Evolutionary conservation across 2,888 invertebrate species (phyloP).

Genomic region (Thera obeliscata): DNA sequence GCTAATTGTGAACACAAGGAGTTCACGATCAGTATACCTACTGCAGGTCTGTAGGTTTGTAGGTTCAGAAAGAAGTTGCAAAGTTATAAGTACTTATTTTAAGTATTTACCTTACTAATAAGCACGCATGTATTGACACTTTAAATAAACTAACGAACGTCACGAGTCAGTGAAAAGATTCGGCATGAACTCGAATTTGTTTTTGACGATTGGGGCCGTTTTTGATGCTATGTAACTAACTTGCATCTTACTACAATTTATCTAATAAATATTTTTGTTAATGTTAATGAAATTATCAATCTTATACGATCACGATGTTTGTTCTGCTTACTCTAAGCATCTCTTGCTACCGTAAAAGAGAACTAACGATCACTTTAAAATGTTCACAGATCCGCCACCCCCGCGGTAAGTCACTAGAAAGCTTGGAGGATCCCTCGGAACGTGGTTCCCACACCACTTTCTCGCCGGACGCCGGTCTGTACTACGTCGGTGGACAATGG

Average conservation of each 20-base stretch:
- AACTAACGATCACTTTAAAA: slow-evolving; percentile 30
- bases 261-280: slow-evolving; percentile 17
- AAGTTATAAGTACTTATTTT: slow-evolving; percentile 1
- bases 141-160: slow-evolving; percentile 37
- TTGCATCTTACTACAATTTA: slow-evolving; percentile 21
- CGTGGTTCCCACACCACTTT: slow-evolving; percentile 86
- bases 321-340: not conserved
- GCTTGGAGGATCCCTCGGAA: slow-evolving; percentile 91
- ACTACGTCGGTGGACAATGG: slow-evolving; percentile 87
- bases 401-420: slow-evolving; percentile 93
- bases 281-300: slow-evolving; percentile 21
- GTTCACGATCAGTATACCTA: not conserved
- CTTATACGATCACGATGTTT: not conserved
- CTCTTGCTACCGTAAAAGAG: not conserved
- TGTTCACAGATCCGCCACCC: slow-evolving; percentile 89
- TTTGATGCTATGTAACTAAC: slow-evolving; percentile 29
- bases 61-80: slow-evolving; percentile 23
- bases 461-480: slow-evolving; percentile 84
- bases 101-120: slow-evolving; percentile 37
- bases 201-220: slow-evolving; percentile 24
- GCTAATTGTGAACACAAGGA: not conserved
- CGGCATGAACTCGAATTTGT: slow-evolving; percentile 37
- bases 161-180: slow-evolving; percentile 32
- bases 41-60: not conserved
- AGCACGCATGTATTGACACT: slow-evolving; percentile 41